Base-by-base conservation (phyloP, 1,140 invertebrate species). In the Drosophila sp. region DNA sequence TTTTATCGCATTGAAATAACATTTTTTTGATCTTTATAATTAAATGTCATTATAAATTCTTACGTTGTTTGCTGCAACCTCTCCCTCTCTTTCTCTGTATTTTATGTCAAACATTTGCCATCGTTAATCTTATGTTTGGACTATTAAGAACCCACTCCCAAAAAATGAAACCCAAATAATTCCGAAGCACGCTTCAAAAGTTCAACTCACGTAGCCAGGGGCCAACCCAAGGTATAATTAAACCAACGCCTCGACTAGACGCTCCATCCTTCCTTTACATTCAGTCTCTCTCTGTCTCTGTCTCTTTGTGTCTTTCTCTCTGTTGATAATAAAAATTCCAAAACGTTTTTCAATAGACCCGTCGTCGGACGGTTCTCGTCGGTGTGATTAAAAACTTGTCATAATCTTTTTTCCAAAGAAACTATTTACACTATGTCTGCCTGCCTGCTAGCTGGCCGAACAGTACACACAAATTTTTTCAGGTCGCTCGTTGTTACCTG, bases 391-490 rank as follows among this genome's bases (percentile, higher is more conserved):
- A 83, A 75, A 80, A 87, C 76, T 89, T 87, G 84, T 87, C 84
- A 87, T 87, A 89, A 87, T 87, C 80, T 89, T 75, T 80, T 79
- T 87, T 87, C 84, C 80, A 77, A 78, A 68, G 84, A 87, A 87
- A 84, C 84, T 89, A 87, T 87, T 87, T 87, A 87, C 84, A 70
- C 60, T 47, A 66, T 55, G 44, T 27, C 25, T 50, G 44, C 17
- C 23, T 47, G 44, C 7, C 44, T 4, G 44, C 60, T 35, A n/a
- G 50, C 60, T 32, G 61, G 1, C 60, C 35, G 50, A 33, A 41
- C 75, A 63, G 57, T 60, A 54, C 54, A 33, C 38, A 41, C 56
- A 80, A 78, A 66, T 66, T 79, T 72, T 77, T 76, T 68, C 11
- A 65, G 58, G 29, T 56, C 72, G 50, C 40, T 41, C 41, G 64